Evolutionary conservation across 2,797 vertebrate species (phyloP).

Genomic region (Atherinosoma microstoma): DNA sequence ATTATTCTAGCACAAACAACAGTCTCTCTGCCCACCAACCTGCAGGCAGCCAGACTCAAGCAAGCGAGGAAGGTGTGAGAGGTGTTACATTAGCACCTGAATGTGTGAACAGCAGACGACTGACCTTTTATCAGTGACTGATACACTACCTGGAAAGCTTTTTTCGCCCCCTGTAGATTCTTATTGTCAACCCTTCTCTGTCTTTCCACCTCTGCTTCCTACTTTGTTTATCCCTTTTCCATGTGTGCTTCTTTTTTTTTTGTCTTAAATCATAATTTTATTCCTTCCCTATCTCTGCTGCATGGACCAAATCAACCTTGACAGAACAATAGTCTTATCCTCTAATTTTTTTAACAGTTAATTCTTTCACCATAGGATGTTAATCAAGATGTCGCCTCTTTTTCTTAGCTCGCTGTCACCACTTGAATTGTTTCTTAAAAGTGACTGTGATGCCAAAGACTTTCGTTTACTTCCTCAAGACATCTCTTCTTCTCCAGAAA

Average conservation of each 20-base stretch:
- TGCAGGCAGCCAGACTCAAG: conserved; percentile 69
- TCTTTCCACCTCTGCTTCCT: conserved; percentile 36
- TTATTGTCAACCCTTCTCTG: conserved; percentile 43
- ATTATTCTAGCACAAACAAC: conserved; percentile 83
- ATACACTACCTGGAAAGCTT: conserved; percentile 68
- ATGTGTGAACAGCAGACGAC: conserved; percentile 82
- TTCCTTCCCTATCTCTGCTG: conserved; percentile 35
- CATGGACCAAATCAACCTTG: conserved; percentile 34
- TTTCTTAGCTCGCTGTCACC: conserved; percentile 48
- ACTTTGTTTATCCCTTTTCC: conserved; percentile 27
- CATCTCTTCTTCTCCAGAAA: conserved; percentile 27
- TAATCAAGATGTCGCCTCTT: conserved; percentile 46
- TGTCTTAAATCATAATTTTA: conserved; percentile 31
- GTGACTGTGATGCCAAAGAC: conserved; percentile 43
- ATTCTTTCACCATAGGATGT: conserved; percentile 52
- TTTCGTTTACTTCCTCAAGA: conserved; percentile 49
- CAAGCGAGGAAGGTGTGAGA: conserved; percentile 76
- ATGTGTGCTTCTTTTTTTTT: conserved; percentile 9
- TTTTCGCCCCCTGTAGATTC: conserved; percentile 51
- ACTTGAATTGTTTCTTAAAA: conserved; percentile 37
- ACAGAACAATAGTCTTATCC: conserved; percentile 16
- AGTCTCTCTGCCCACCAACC: conserved; percentile 77
- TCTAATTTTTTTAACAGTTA: conserved; percentile 51
- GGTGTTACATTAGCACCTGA: conserved; percentile 89
- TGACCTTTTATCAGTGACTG: conserved; percentile 81